phyloP scores from a whole-genome alignment of 2,797 vertebrate genomes.

The Melanotaenia parkinsoni region DNA sequence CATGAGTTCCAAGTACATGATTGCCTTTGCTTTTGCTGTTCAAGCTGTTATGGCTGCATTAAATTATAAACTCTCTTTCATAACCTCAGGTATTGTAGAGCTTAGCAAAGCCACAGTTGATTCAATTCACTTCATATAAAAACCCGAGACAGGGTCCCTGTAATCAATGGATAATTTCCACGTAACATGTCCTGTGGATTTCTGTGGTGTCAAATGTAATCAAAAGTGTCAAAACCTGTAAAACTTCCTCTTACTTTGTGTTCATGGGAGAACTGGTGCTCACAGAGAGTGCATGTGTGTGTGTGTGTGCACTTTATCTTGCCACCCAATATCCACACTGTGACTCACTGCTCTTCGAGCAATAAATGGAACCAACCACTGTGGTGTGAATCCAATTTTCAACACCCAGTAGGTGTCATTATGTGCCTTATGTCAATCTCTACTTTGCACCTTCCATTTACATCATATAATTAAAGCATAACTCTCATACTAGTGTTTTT shows the following conservation, averaged over 20 bases:
- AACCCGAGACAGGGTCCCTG: constrained; percentile 48
- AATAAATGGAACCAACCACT: constrained; percentile 67
- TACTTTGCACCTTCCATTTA: constrained; percentile 47
- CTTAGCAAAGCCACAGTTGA: constrained; percentile 65
- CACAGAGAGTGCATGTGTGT: constrained; percentile 9
- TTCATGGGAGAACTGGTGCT: constrained; percentile 11
- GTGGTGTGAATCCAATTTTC: constrained; percentile 77
- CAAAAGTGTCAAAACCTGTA: constrained; percentile 77
- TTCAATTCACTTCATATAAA: constrained; percentile 75
- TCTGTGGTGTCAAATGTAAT: constrained; percentile 71
- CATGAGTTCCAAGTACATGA: constrained; percentile 59
- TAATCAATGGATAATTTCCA: constrained; percentile 80
- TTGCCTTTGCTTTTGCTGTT: constrained; percentile 71
- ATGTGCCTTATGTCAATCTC: constrained; percentile 61
- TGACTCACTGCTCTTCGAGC: constrained; percentile 59
- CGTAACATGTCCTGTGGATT: constrained; percentile 70
- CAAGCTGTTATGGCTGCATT: constrained; percentile 68
- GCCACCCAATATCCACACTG: constrained; percentile 60
- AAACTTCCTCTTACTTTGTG: constrained; percentile 56
- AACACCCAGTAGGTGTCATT: constrained; percentile 67
- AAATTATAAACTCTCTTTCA: constrained; percentile 70
- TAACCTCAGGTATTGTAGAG: constrained; percentile 75
- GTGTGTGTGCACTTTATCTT: constrained; percentile 36
- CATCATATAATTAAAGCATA: constrained; percentile 54
- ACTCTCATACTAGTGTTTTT: constrained; percentile 33